Conservation (phyloP, 2,888 invertebrate genomes). For the Tiphia femorata region DNA sequence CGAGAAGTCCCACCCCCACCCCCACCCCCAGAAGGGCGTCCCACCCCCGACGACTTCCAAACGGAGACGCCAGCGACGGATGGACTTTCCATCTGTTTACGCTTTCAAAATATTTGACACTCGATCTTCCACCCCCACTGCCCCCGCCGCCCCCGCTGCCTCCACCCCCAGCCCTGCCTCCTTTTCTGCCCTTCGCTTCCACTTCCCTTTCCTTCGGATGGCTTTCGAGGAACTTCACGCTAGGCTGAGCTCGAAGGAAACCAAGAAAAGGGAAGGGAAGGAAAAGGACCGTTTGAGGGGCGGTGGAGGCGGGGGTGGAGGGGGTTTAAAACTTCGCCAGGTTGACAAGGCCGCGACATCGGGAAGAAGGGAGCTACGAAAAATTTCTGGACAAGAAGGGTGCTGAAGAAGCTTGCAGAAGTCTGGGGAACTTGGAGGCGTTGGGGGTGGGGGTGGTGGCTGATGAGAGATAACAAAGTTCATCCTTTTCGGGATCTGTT, state of each 20-base stretch:
- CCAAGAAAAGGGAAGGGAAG: too few relatives aligned
- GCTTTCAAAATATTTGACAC: too few relatives aligned
- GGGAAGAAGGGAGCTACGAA: slow-evolving; percentile 40
- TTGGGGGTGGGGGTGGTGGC: slow-evolving; percentile 30
- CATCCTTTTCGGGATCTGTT: slow-evolving; percentile 34
- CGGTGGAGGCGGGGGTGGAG: slow-evolving; percentile 16
- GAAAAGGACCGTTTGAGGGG: slow-evolving; percentile 10
- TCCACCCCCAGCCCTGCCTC: not conserved
- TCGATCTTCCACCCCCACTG: too few relatives aligned
- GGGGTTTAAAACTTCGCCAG: slow-evolving; percentile 42
- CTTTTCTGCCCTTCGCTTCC: not conserved
- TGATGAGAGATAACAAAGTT: slow-evolving; percentile 55
- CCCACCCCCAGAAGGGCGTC: too few relatives aligned
- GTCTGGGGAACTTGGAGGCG: too few relatives aligned
- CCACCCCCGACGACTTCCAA: not conserved
- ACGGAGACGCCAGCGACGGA: slow-evolving; percentile 11
- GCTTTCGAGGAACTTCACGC: slow-evolving; percentile 13
- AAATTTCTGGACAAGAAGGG: slow-evolving; percentile 34
- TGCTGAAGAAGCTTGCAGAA: slow-evolving; percentile 24
- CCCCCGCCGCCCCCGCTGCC: too few relatives aligned
- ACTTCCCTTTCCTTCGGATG: slow-evolving; percentile 9
- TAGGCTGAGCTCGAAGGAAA: too few relatives aligned
- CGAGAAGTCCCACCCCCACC: too few relatives aligned
- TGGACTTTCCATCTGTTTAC: slow-evolving; percentile 38
- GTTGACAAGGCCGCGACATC: slow-evolving; percentile 42